Conservation (phyloP, 2,797 vertebrate species). For the Hybognathus amarus region DNA sequence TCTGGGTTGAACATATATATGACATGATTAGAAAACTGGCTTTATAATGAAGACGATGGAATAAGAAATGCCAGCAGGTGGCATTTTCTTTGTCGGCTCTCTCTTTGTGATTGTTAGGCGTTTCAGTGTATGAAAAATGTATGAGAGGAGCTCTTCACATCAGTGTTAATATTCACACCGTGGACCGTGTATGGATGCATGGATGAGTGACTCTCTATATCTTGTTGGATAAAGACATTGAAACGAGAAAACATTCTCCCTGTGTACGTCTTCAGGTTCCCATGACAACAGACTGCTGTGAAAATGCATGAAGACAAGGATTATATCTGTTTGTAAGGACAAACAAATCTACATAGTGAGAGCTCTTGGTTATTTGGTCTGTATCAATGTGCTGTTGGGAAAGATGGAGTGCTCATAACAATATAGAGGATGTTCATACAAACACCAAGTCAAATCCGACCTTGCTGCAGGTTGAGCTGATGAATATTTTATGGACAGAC, state of each 20-base stretch:
- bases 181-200: neutral
- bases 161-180: constrained; percentile 21
- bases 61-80: neutral
- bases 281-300: constrained; percentile 67
- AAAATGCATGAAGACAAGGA: constrained; percentile 46
- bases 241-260: constrained; percentile 46
- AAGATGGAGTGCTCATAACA: neutral
- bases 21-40: neutral
- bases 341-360: constrained; percentile 26
- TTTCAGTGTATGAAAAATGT: constrained; percentile 17
- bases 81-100: neutral
- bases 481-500: constrained; percentile 19
- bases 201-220: constrained; percentile 32
- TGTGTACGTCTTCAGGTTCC: constrained; percentile 67
- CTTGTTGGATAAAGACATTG: constrained; percentile 45
- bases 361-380: neutral
- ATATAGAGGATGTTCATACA: constrained; percentile 11
- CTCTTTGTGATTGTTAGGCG: constrained; percentile 1
- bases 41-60: constrained; percentile 1
- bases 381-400: neutral
- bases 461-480: constrained; percentile 24
- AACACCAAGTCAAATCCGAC: constrained; percentile 1
- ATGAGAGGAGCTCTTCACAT: constrained; percentile 11
- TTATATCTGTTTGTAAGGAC: constrained; percentile 39
- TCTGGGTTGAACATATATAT: constrained; percentile 4